Evolutionary conservation across 2,888 invertebrate species (phyloP).

Genomic region (Stenurella melanura): DNA sequence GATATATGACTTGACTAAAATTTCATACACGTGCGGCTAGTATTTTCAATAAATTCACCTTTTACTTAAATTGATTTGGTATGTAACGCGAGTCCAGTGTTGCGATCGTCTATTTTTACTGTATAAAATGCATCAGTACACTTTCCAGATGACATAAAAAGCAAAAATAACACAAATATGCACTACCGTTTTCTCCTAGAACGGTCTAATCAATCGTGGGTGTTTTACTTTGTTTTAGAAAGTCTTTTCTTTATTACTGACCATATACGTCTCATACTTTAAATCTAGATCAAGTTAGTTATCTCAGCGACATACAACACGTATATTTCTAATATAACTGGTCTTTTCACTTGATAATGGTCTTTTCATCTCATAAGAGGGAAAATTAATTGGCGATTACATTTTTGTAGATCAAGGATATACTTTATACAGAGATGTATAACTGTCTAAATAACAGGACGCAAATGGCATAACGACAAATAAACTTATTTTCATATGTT

Average conservation of each 20-base stretch:
- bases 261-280: conserved; percentile 62
- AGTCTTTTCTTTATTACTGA: conserved; percentile 65
- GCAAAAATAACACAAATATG: conserved; percentile 45
- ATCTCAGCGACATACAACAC: conserved; percentile 55
- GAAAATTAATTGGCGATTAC: conserved; percentile 48
- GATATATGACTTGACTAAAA: conserved; percentile 12
- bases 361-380: conserved; percentile 47
- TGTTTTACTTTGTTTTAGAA: conserved; percentile 69
- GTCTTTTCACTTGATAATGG: conserved; percentile 56
- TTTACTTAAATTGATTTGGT: conserved; percentile 15
- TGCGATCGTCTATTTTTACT: conserved; percentile 24
- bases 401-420: conserved; percentile 26
- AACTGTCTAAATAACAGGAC: not conserved
- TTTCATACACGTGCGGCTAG: conserved; percentile 8
- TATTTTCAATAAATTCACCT: conserved; percentile 31
- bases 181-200: conserved; percentile 62
- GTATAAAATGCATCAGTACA: conserved; percentile 32
- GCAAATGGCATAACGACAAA: not conserved
- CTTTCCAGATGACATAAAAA: conserved; percentile 54
- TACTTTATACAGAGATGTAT: not conserved
- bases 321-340: conserved; percentile 54
- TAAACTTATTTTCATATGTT: no score
- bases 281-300: conserved; percentile 59
- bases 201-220: conserved; percentile 67
- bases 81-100: conserved; percentile 8